Base-by-base conservation (phyloP, 1,140 invertebrate genomes). In the Latrodectus geometricus region DNA sequence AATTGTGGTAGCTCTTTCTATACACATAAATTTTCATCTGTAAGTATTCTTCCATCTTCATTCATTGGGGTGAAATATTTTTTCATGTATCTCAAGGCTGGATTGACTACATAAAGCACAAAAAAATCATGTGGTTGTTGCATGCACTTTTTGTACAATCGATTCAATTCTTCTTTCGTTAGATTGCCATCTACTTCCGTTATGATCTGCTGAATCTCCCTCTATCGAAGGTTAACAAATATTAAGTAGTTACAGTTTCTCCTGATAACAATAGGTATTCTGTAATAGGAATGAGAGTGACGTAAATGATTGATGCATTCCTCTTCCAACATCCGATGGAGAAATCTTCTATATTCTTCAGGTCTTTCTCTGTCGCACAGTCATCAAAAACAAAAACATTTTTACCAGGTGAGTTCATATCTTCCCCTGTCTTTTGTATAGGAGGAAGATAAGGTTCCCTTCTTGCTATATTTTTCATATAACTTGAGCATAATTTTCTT, bases 81-180 rank as follows among this genome's bases (percentile, higher is more conserved):
- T n/a, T 54, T 54, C 69, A n/a, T 9, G n/a, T 73, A 82, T 73
- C 49, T 82, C 77, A 79, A 0, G 4, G 15, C 8, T 69, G 77
- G 77, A 50, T 79, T 79, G n/a, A 79, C 65, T 79, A 79, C 49
- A 69, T 79, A 21, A 20, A 68, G 35, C 77, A 69, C 68, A 52
- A 79, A 79, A 9, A 79, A 68, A 56, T n/a, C n/a, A n/a, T n/a
- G n/a, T n/a, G n/a, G n/a, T n/a, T n/a, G n/a, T n/a, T n/a, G n/a
- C n/a, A n/a, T n/a, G n/a, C n/a, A n/a, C n/a, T n/a, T n/a, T n/a
- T n/a, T n/a, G n/a, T n/a, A n/a, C n/a, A n/a, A n/a, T n/a, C n/a
- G n/a, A n/a, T n/a, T n/a, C n/a, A n/a, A n/a, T n/a, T n/a, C n/a
- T n/a, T n/a, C n/a, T n/a, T n/a, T n/a, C n/a, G n/a, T n/a, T n/a